Conservation (phyloP, 2,113 vertebrate species). For the Larimichthys crocea region DNA sequence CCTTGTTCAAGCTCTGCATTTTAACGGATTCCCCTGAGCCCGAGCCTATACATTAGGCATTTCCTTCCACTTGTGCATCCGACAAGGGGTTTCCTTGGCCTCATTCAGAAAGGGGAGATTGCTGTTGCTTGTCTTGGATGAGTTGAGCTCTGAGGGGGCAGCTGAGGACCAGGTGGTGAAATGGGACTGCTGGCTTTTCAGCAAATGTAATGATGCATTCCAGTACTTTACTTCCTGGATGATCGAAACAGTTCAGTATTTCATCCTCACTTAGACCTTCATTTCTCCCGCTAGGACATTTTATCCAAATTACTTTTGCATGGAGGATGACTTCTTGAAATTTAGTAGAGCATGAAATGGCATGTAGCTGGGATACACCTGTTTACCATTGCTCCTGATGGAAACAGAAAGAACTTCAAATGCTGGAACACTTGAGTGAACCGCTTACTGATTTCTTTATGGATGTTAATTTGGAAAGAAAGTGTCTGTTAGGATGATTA, state of each 20-base stretch:
- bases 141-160: slow-evolving; percentile 50
- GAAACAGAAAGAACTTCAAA: slow-evolving; percentile 6
- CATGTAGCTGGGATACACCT: slow-evolving; percentile 33
- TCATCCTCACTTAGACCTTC: slow-evolving; percentile 20
- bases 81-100: slow-evolving; percentile 58
- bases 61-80: slow-evolving; percentile 61
- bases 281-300: slow-evolving; percentile 18
- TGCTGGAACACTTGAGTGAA: slow-evolving; percentile 16
- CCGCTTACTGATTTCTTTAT: slow-evolving; percentile 11
- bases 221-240: slow-evolving; percentile 41
- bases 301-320: slow-evolving; percentile 38
- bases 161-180: slow-evolving; percentile 68
- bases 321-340: slow-evolving; percentile 22
- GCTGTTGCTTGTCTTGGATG: slow-evolving; percentile 57
- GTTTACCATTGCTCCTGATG: slow-evolving; percentile 9
- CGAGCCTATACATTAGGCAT: slow-evolving; percentile 60
- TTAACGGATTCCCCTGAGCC: slow-evolving; percentile 45
- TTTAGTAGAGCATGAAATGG: slow-evolving; percentile 38
- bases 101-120: slow-evolving; percentile 30
- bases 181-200: slow-evolving; percentile 42
- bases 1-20: slow-evolving; percentile 57
- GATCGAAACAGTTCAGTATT: slow-evolving; percentile 38
- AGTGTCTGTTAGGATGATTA: slow-evolving; percentile 55
- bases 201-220: slow-evolving; percentile 49
- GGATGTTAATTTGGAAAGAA: slow-evolving; percentile 22